Base-by-base conservation (phyloP, 2,888 invertebrate genomes). In the Lithophane semibrunnea region DNA sequence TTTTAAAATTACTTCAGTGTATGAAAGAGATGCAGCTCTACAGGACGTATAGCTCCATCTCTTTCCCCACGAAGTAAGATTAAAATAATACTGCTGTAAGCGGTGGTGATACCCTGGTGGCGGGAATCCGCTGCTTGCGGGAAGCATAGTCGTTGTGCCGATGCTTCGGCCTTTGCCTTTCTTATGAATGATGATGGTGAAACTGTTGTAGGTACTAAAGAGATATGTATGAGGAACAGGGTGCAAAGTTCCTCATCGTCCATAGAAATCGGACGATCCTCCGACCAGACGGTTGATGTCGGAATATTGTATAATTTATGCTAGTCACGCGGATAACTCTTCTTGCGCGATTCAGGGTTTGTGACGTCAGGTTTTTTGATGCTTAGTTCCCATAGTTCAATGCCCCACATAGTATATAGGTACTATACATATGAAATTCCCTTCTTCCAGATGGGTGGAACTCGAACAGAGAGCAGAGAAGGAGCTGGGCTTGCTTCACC, bases 391-490 rank as follows among this genome's bases (percentile, higher is more conserved):
- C 12, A 12, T 37, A 7, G 60, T 37, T 37, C 37, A 37, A 29
- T 29, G 29, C 29, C 29, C 29, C 29, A 0, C 18, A 61, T 1
- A 29, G 29, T 16, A n/a, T n/a, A n/a, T n/a, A 9, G 29, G 37
- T 37, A 52, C 37, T 49, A 58, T 9, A n/a, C 29, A 37, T 16
- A 47, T 13, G 9, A 37, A 18, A 58, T 37, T 24, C 2, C 29
- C 0, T 37, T 56, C 21, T 83, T 82, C 64, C 92, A 97, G 97
- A 80, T 97, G 97, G 97, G 94, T 96, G 66, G 97, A 97, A 74
- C 89, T 97, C 78, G 97, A 97, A 86, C 97, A 97, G 86, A 95
- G 96, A 76, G 97, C 97, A 0, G 97, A 97, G 86, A 96, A 96
- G 75, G 97, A 97, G 86, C 92, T 97, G 9, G 97, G 97, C 0